Conservation (phyloP, 2,113 vertebrate species). For the Muntiacus reevesi region DNA sequence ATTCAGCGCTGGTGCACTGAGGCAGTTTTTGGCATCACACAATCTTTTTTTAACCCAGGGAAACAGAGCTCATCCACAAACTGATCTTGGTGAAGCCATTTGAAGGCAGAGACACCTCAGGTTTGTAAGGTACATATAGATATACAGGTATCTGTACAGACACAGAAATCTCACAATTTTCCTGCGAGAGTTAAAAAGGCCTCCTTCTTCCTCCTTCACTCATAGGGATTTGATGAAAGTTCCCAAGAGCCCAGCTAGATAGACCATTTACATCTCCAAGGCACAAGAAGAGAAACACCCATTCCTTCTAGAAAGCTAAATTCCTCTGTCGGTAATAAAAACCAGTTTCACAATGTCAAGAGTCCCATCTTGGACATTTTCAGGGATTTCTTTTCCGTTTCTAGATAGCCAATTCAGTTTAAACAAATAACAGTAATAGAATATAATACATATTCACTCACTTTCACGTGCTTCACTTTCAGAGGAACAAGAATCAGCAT, state of each 20-base stretch:
- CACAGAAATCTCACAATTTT: background rate
- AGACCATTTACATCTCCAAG: background rate
- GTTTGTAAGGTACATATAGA: background rate
- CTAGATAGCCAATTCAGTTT: background rate
- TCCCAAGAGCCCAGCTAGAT: background rate
- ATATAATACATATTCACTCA: background rate
- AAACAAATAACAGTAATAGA: background rate
- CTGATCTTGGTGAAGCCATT: background rate
- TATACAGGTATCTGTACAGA: background rate
- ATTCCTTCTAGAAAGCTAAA: background rate
- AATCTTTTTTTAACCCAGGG: background rate
- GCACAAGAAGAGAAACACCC: background rate
- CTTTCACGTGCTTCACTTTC: background rate
- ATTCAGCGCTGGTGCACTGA: background rate
- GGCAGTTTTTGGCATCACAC: background rate
- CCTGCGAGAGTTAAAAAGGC: background rate
- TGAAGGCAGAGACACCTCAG: background rate
- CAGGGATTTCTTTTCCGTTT: background rate
- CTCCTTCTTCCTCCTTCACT: background rate
- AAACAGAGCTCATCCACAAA: background rate
- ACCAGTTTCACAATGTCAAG: background rate
- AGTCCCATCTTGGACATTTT: background rate
- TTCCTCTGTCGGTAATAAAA: background rate
- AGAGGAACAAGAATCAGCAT: background rate
- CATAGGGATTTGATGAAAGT: background rate